Base-by-base conservation (phyloP, 2,113 vertebrate species). In the Tupaia chinensis region DNA sequence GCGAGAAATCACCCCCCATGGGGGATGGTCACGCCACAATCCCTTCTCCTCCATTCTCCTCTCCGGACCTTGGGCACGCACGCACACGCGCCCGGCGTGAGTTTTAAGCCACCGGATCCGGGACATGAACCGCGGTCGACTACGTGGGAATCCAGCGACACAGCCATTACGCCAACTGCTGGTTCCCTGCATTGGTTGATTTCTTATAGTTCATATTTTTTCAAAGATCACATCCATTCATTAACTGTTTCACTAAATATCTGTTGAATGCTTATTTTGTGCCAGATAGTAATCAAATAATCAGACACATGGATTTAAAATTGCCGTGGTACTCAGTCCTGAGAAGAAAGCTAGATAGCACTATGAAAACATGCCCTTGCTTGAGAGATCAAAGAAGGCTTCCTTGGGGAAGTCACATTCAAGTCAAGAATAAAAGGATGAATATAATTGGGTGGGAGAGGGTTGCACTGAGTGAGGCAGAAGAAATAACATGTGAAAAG, bases 241-340 rank as follows among this genome's bases (percentile, higher is more conserved):
- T 12, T 69, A 84, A 78, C 56, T 82, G 74, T 60, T 29, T 32
- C 29, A 65, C 32, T 34, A 89, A 91, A 34, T 91, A 8, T 65
- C 44, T 77, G 34, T n/a, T 88, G 56, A 72, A 83, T 94, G 32
- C 61, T 96, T 87, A 72, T 29, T 53, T 91, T 87, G 25, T 91
- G 20, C 23, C 11, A 82, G 9, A 74, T 69, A 87, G 14, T 82
- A 70, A 74, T 87, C 69, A 94, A 44, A 82, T n/a, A 78, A 77
- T 44, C 19, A 87, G 29, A 91, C 17, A 83, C 65, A 80, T 86
- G n/a, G 11, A 61, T 87, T 72, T 78, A 85, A 85, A 85, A 89
- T 32, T 80, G 14, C 23, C 80, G 63, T 12, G n/a, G 32, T 89
- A 85, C n/a, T 81, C 69, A 34, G 20, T 80, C 53, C 56, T 80